These are phyloP conservation scores for Phrixothrix hirtus DNA, from an alignment of 2,888 invertebrate genomes.

Conservation along the genomic window DNA sequence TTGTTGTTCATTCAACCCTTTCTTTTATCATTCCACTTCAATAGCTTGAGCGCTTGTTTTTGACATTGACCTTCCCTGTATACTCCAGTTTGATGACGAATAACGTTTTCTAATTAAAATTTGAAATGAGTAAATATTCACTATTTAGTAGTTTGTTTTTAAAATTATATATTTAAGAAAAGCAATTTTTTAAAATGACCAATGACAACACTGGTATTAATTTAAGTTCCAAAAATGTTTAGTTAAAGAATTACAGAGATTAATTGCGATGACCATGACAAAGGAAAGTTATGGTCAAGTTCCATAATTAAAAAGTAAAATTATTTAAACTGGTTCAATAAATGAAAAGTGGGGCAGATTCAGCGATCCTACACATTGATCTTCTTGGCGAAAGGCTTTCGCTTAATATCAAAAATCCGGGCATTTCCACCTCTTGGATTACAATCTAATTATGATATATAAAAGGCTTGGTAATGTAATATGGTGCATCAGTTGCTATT, in stretches of 20 bases:
- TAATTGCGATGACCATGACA: conserved; percentile 5
- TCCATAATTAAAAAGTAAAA: conserved; percentile 36
- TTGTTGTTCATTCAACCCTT: too few relatives aligned
- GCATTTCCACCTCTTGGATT: conserved; percentile 29
- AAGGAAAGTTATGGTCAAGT: conserved; percentile 23
- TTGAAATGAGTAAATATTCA: not conserved
- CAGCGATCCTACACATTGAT: conserved; percentile 22
- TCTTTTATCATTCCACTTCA: too few relatives aligned
- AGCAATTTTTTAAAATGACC: too few relatives aligned
- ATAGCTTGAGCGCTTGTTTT: too few relatives aligned
- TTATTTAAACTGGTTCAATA: conserved; percentile 37
- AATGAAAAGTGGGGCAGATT: conserved; percentile 36
- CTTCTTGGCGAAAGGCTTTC: conserved; percentile 31
- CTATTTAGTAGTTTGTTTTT: not conserved
- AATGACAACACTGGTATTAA: too few relatives aligned
- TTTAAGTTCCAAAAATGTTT: too few relatives aligned
- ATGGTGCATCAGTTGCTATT: conserved; percentile 23
- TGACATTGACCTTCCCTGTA: too few relatives aligned
- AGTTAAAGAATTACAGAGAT: too few relatives aligned
- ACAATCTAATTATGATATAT: conserved; percentile 33
- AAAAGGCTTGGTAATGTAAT: conserved; percentile 20
- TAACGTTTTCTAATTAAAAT: too few relatives aligned
- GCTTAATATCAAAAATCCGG: conserved; percentile 33
- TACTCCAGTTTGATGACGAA: too few relatives aligned
- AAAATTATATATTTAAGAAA: too few relatives aligned